Conservation (phyloP, 2,113 vertebrate genomes). For the Pan troglodytes region NHGRI_mPanTro3-v2.1_pri NC_072403.2:91144001-91144500, state of each 20-base stretch:
- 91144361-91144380: background rate
- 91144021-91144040: background rate
- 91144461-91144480: background rate
- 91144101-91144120: background rate
- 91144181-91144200: background rate
- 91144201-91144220: background rate
- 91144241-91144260: background rate
- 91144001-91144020: background rate
- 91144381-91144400: background rate
- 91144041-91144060: background rate
- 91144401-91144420: background rate
- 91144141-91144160: background rate
- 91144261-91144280: background rate
- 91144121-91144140: background rate
- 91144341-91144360: background rate
- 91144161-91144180: background rate
- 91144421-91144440: background rate
- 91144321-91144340: background rate
- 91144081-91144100: background rate
- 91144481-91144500: background rate
- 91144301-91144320: background rate
- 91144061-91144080: background rate
- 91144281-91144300: background rate
- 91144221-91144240: background rate
- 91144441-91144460: background rate